A percentile compares a stretch with the other conserved stretches of the same genome.
Conservation (phyloP, 2,888 invertebrate genomes). For the Pristionchus maxplancki region DNA sequence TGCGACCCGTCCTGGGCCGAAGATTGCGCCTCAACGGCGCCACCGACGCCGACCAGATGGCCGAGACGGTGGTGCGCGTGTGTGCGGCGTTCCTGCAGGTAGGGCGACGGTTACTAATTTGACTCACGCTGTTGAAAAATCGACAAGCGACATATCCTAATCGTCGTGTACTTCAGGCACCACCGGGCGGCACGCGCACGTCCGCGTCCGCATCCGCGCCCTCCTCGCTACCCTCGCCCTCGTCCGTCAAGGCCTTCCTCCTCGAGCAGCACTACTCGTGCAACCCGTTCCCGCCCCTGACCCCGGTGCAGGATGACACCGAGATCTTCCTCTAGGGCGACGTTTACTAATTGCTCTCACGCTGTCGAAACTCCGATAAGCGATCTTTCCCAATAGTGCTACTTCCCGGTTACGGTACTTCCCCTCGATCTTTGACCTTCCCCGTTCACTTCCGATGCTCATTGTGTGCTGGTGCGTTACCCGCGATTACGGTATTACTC, state of each 20-base stretch:
- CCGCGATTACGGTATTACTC: slow-evolving; percentile 22
- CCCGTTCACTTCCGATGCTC: slow-evolving; percentile 38
- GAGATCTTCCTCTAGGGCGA: slow-evolving; percentile 35
- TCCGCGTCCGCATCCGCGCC: background rate
- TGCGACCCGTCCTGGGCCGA: slow-evolving; percentile 31
- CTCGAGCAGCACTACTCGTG: slow-evolving; percentile 25
- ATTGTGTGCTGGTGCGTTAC: background rate
- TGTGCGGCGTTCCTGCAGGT: slow-evolving; percentile 39
- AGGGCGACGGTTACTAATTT: background rate
- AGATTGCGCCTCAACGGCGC: slow-evolving; percentile 40
- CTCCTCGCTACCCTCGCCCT: background rate
- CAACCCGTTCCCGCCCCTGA: slow-evolving; percentile 31
- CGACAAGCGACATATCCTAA: slow-evolving; percentile 12
- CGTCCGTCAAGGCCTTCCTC: background rate
- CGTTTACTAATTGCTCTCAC: background rate
- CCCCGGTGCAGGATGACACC: background rate
- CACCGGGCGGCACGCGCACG: background rate
- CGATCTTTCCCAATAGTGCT: slow-evolving; percentile 1
- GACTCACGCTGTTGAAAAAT: background rate
- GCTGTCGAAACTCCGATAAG: background rate
- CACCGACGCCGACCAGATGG: slow-evolving; percentile 50
- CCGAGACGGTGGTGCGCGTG: slow-evolving; percentile 49
- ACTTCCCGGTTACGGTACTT: background rate
- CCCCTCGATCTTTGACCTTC: background rate
- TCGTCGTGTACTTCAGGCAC: background rate